Percentiles rank a stretch among this genome's conserved stretches.
Conservation (phyloP, 2,113 vertebrate genomes). For the Etheostoma spectabile region DNA sequence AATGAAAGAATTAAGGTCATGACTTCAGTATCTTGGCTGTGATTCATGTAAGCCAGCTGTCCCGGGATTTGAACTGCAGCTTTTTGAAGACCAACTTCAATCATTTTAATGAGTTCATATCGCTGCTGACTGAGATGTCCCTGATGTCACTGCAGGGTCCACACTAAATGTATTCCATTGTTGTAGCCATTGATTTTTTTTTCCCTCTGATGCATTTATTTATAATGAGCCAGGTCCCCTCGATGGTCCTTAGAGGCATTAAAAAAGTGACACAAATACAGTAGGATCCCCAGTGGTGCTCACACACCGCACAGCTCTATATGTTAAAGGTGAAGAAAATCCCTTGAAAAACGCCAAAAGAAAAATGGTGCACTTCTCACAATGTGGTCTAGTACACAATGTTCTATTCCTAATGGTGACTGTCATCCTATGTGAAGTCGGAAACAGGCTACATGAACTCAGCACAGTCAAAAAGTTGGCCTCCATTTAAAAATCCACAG, state of each 20-base stretch:
- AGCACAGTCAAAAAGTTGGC: background rate
- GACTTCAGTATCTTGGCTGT: constrained; percentile 55
- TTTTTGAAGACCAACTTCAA: constrained; percentile 75
- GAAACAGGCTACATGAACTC: background rate
- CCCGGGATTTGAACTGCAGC: constrained; percentile 67
- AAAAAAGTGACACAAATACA: constrained; percentile 51
- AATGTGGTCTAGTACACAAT: constrained; percentile 2
- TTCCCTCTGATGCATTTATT: constrained; percentile 60
- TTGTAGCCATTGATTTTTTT: constrained; percentile 73
- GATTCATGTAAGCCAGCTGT: constrained; percentile 67
- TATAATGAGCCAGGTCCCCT: constrained; percentile 65
- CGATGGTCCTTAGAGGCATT: constrained; percentile 49
- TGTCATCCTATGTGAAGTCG: background rate
- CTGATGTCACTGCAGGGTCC: constrained; percentile 65
- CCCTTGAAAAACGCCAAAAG: background rate
- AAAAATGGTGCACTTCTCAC: constrained; percentile 5
- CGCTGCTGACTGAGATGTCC: constrained; percentile 68
- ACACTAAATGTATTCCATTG: constrained; percentile 72
- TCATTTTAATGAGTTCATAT: constrained; percentile 79
- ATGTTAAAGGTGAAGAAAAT: constrained; percentile 33
- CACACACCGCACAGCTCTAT: background rate
- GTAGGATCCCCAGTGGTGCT: constrained; percentile 20
- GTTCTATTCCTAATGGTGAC: background rate
- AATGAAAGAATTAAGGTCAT: constrained; percentile 74
- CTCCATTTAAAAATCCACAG: background rate